Evolutionary conservation across 2,888 invertebrate genomes (phyloP).

Genomic region (Thecocarcelia acutangulata): DNA sequence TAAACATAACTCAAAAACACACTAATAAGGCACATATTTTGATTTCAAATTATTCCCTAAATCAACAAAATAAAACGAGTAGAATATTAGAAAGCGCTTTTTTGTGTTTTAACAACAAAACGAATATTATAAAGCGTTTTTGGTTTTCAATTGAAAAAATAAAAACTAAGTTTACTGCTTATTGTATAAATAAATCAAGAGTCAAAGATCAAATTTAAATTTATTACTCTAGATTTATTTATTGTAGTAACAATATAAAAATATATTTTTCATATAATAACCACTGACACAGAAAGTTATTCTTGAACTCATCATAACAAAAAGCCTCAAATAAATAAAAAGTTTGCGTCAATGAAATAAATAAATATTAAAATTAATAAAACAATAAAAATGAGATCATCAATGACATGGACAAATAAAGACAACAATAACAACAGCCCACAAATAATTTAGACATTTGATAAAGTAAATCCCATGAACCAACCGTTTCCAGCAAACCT

Average conservation of each 20-base stretch:
- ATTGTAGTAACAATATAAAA: not conserved
- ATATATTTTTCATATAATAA: slow-evolving; percentile 12
- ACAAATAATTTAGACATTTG: not conserved
- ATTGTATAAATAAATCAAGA: slow-evolving; percentile 1
- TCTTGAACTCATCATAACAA: slow-evolving; percentile 33
- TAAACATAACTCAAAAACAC: too few species aligned
- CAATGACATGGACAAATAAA: slow-evolving; percentile 4
- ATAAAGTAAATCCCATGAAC: not conserved
- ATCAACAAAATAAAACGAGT: too few species aligned
- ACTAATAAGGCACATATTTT: too few species aligned
- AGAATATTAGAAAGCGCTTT: too few species aligned
- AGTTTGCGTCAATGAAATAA: slow-evolving; percentile 50
- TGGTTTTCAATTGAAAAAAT: not conserved
- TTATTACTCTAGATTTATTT: slow-evolving; percentile 1
- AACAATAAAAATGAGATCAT: slow-evolving; percentile 52
- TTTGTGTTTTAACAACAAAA: too few species aligned
- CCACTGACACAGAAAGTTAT: slow-evolving; percentile 24
- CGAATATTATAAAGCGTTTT: too few species aligned
- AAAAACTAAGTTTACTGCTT: slow-evolving; percentile 17
- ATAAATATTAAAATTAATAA: slow-evolving; percentile 30
- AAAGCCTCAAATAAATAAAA: slow-evolving; percentile 21
- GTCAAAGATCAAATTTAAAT: slow-evolving; percentile 48
- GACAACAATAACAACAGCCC: slow-evolving; percentile 23
- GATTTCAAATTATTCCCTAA: too few species aligned
- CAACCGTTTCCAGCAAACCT: slow-evolving; percentile 12